Evolutionary conservation across 2,888 invertebrate species (phyloP).

Genomic region (Crematogaster levior): DNA sequence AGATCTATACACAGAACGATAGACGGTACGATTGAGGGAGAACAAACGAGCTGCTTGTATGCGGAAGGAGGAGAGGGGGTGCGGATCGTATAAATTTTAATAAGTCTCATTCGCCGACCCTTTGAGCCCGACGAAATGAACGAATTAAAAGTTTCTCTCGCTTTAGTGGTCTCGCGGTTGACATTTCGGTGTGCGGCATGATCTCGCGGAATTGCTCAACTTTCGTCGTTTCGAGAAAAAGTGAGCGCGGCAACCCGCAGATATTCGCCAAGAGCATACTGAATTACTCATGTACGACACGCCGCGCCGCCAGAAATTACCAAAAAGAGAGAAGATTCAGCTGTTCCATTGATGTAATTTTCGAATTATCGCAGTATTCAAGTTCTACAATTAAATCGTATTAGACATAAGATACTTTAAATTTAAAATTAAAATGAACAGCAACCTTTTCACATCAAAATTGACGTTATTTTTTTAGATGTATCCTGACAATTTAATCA

Average conservation of each 20-base stretch:
- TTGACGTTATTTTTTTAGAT: background rate
- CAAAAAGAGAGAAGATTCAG: background rate
- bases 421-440: background rate
- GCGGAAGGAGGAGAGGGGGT: constrained; percentile 60
- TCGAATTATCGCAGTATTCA: background rate
- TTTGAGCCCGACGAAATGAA: constrained; percentile 84
- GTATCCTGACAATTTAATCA: background rate
- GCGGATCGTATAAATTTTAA: constrained; percentile 84
- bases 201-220: constrained; percentile 81
- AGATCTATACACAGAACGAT: constrained; percentile 50
- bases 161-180: constrained; percentile 83
- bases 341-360: constrained; percentile 10
- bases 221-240: constrained; percentile 81
- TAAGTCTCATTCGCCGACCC: constrained; percentile 83
- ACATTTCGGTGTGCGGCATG: constrained; percentile 81
- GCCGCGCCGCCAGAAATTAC: constrained; percentile 26
- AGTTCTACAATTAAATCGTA: too few relatives aligned
- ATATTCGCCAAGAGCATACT: constrained; percentile 65
- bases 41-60: constrained; percentile 57
- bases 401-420: too few relatives aligned
- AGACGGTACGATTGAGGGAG: constrained; percentile 47
- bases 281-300: constrained; percentile 71
- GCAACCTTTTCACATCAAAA: background rate
- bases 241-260: constrained; percentile 43
- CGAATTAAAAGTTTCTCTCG: constrained; percentile 85